These are phyloP conservation scores for Vireo griseus DNA, from an alignment of 2,797 vertebrate species.

Conservation along the genomic window DNA sequence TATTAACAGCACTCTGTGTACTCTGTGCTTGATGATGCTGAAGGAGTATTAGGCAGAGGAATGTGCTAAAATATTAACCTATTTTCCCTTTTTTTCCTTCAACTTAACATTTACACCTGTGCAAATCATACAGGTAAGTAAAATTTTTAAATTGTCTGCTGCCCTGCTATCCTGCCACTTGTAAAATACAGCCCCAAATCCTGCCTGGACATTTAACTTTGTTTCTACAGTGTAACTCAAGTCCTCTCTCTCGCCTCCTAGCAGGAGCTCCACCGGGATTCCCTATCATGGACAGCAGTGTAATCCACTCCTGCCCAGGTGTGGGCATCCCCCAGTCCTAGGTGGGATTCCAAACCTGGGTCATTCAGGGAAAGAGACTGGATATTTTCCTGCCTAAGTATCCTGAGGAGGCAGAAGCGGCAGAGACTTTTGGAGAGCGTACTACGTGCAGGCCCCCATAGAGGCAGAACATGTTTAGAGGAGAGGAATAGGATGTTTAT, in stretches of 20 bases:
- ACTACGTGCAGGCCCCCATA: accelerated
- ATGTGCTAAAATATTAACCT: neutral
- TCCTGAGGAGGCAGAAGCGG: neutral
- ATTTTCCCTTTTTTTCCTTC: neutral
- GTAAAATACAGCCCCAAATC: neutral
- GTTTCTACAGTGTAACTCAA: accelerated
- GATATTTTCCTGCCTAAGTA: neutral
- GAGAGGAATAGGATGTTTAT: neutral
- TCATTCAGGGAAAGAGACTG: neutral
- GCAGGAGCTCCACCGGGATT: neutral
- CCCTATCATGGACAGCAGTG: neutral
- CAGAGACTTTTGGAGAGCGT: neutral
- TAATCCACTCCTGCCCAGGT: neutral
- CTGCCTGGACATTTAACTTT: neutral
- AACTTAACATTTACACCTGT: neutral
- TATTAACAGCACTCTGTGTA: neutral
- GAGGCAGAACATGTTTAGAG: neutral
- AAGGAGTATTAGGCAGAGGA: neutral
- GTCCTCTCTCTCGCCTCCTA: accelerated
- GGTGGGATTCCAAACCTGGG: neutral
- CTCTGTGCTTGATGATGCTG: neutral
- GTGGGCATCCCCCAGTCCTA: accelerated
- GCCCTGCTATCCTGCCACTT: neutral
- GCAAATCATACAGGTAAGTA: neutral
- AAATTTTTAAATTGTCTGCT: neutral